Base-by-base conservation (phyloP, 2,797 vertebrate species). In the Taenioides sp. region DNA sequence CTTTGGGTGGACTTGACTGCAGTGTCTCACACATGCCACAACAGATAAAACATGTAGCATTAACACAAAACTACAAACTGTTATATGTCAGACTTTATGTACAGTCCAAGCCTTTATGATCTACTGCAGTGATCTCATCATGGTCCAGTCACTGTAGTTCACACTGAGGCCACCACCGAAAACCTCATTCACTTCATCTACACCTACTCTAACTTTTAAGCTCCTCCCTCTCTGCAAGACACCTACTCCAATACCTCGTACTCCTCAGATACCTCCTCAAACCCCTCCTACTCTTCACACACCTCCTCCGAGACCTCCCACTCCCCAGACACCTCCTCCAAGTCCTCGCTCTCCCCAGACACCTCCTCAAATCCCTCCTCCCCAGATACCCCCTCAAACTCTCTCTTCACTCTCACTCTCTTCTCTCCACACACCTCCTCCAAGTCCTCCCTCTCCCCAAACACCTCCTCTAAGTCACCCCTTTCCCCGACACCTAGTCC, bases 311-410 rank as follows among this genome's bases (percentile, higher is more conserved):
- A 20, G 0, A 1, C 10, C 54, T 57, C 54, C 54, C 4, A 9
- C 23, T 14, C 16, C 58, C 68, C 68, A 79, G 60, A 72, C 79
- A 60, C 66, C 82, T 66, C 50, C 20, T 20, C 50, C 5, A 80
- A 76, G 81, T 77, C 84, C 71, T 74, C 70, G 58, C 71, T 16
- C 3, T 62, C 66, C 78, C 69, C 63, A 78, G 63, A 71, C 79
- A 63, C 70, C 83, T 66, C 22, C 22, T 55, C 22, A 1, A 59
- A 83, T 81, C 79, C 81, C 72, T 58, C 18, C 49, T 27, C 10
- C 4, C 52, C 17, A 34, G 7, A 34, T n/a, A 31, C 9, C 59
- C 31, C 47, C 70, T 70, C 75, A 37, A 37, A 37, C 37, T 28
- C 37, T 1, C 37, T 40, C 3, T 6, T 2, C 5, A n/a, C n/a